Base-by-base conservation (phyloP, 2,797 vertebrate genomes). In the Cygnus olor region DNA sequence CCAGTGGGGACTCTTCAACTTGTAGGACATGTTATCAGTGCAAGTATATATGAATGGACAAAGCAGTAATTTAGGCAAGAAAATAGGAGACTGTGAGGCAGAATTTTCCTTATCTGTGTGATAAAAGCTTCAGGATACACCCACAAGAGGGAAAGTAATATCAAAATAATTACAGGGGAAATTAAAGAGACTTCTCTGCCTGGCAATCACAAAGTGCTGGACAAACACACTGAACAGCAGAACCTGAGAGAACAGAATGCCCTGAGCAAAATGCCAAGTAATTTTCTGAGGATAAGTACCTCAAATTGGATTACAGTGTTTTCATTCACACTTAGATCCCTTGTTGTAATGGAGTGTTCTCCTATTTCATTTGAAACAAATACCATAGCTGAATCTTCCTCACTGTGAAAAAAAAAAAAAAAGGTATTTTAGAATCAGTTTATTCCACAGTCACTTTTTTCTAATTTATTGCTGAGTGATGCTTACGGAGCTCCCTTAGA, bases 281-380 rank as follows among this genome's bases (percentile, higher is more conserved):
- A 72, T n/a, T 87, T 93, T 77, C 11, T 80, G 57, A 82, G 45
- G 57, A 80, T 56, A 90, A 95, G 32, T 98, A 99, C 99, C 99
- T 99, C 99, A 98, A 99, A 99, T 44, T 99, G 99, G 94, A 99
- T 98, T 94, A 99, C 98, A 42, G 99, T 99, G 97, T 99, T 99
- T 97, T 99, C 99, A 88, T 99, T 99, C 77, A 99, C 99, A 88
- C 98, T 98, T 83, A 99, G 98, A 97, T 99, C 99, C 76, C 99
- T 98, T 66, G 99, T 99, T 93, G 99, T 99, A 69, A 99, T 99
- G 63, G 99, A 99, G 95, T 99, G 99, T 79, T 99, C 99, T 64
- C 99, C 99, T 65, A 99, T 97, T 97, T 99, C 99, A 94, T 98
- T 99, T 95, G 99, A 99, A 96, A 99, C 98, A 98, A 99, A 99